Evolutionary conservation across 2,888 invertebrate species (phyloP), one percentile per base, ranked within the genome.

Genomic region (Spatulosminthurus flaviceps): DNA sequence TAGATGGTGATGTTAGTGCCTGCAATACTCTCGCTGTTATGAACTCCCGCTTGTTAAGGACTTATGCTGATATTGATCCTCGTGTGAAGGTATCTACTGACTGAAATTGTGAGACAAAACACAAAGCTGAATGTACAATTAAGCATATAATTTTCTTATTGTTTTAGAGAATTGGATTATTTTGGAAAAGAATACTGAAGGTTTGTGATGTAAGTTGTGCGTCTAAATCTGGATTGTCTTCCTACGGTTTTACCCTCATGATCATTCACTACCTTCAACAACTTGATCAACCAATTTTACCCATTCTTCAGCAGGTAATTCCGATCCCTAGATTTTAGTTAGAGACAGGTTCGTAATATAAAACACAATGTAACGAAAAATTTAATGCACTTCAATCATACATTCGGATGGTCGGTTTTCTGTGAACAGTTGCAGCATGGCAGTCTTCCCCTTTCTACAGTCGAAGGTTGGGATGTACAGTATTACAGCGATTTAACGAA

Each of bases 181-280:
- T 89, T 79, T 86, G 90, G 81, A 91, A 91, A 85, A 87, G 88
- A 78, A 89, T 91, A 86, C 90, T 90, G 0, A 91, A 91, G 87
- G 87, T 88, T 4, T 90, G 90, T 86, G 89, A 89, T 80, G 89
- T 91, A 69, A 89, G 90, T 67, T 91, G 91, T 87, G 91, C 91
- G 0, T 90, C 90, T 0, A 87, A 89, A 78, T 91, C 91, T 34
- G 90, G 90, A 79, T 87, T 91, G 41, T 91, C 91, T 22, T 91
- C 91, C 0, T 91, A 91, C 86, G 90, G 90, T 26, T 91, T 90
- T 86, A 89, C 89, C 80, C 86, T 91, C 69, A 89, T 91, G 89
- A 87, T 90, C 81, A 88, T 91, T 11, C 89, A 90, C 85, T 91
- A 89, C 84, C 87, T 91, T 19, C 91, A 91, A 86, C 89, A 89